These are phyloP conservation scores for Tetragonisca angustula DNA, from an alignment of 2,888 invertebrate species.

Conservation along the genomic window DNA sequence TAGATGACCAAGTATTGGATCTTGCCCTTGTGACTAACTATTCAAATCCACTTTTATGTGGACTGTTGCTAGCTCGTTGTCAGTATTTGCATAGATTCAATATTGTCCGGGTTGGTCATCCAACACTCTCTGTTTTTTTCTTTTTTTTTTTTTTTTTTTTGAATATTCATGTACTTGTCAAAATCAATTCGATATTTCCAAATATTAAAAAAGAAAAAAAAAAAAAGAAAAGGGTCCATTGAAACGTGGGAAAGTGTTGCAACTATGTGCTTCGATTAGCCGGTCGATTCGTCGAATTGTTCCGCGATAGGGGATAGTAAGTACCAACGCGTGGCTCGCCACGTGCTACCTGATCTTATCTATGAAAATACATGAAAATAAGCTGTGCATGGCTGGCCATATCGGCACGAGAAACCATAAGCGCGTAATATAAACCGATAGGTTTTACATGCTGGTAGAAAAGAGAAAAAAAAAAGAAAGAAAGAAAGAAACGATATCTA, in stretches of 20 bases:
- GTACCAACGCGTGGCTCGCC: constrained; percentile 44
- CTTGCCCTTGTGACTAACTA: too few relatives aligned
- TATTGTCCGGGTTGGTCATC: too few relatives aligned
- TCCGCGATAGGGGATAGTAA: constrained; percentile 40
- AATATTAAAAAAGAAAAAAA: neutral
- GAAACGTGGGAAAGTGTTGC: constrained; percentile 29
- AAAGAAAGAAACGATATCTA: constrained; percentile 17
- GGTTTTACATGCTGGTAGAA: constrained; percentile 18
- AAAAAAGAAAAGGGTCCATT: too few relatives aligned
- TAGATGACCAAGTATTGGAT: too few relatives aligned
- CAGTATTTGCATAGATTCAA: too few relatives aligned
- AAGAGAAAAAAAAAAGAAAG: neutral
- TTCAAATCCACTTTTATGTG: too few relatives aligned
- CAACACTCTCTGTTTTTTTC: too few relatives aligned
- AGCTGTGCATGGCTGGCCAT: constrained; percentile 44
- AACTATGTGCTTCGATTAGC: constrained; percentile 10
- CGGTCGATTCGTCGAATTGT: constrained; percentile 46
- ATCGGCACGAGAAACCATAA: constrained; percentile 42
- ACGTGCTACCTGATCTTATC: constrained; percentile 68
- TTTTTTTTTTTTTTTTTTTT: too few relatives aligned
- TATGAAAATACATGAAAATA: constrained; percentile 70
- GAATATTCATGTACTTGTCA: neutral
- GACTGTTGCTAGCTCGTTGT: too few relatives aligned
- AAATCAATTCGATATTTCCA: neutral
- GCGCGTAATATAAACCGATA: constrained; percentile 30